A percentile compares a stretch with the other conserved stretches of the same genome.
Evolutionary conservation across 2,113 vertebrate genomes (phyloP).

Genomic region (Labeo catla): DNA sequence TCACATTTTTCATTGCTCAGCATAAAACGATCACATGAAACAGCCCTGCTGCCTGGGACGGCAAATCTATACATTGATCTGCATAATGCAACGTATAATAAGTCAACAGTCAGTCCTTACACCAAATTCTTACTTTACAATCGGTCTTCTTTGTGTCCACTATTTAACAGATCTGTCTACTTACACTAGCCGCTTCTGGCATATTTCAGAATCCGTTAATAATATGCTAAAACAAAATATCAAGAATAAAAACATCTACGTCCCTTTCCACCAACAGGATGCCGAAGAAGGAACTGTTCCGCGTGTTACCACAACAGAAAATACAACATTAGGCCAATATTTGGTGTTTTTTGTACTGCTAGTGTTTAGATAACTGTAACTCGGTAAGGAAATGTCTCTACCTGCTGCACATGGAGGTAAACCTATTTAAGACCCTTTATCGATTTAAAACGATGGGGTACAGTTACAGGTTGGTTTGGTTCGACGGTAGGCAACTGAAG

Average conservation of each 20-base stretch:
- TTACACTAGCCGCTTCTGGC: neutral
- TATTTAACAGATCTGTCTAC: neutral
- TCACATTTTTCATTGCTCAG: constrained; percentile 30
- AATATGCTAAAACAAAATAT: neutral
- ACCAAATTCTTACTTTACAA: neutral
- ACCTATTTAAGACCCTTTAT: too few species aligned
- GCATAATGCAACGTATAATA: neutral
- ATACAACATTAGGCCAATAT: too few species aligned
- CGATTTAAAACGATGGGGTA: too few species aligned
- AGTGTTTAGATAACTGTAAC: too few species aligned
- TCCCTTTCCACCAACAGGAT: too few species aligned
- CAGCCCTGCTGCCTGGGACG: neutral
- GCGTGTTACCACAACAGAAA: too few species aligned
- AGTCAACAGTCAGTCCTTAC: neutral
- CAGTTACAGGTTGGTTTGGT: too few species aligned
- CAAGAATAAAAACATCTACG: neutral
- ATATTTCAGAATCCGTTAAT: neutral
- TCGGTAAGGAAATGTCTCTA: too few species aligned
- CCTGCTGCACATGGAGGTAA: too few species aligned
- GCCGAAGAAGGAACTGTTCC: too few species aligned
- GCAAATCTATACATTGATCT: neutral
- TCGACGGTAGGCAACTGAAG: too few species aligned
- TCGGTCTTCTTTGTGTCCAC: neutral
- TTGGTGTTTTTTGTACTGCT: too few species aligned
- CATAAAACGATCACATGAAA: constrained; percentile 19